Evolutionary conservation across 1,140 invertebrate species (phyloP).

Genomic region (Cotesia typhae): DNA sequence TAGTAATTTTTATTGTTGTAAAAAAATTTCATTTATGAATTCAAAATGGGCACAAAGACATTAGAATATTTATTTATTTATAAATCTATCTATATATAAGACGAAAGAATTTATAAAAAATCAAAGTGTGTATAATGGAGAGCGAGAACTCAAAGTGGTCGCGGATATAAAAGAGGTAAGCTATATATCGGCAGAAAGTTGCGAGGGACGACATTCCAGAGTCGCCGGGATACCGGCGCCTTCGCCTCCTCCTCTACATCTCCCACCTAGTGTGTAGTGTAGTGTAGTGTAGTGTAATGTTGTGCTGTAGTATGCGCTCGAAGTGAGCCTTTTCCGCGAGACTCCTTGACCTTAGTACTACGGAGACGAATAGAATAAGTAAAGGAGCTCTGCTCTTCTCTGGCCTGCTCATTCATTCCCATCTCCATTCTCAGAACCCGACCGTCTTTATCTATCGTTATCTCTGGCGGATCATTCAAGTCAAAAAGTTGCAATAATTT

Average conservation of each 20-base stretch:
- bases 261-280: constrained; percentile 25
- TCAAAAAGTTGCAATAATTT: too few relatives aligned
- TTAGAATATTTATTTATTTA: too few relatives aligned
- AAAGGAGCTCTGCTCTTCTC: background rate
- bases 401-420: too few relatives aligned
- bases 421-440: too few relatives aligned
- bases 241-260: constrained; percentile 37
- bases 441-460: constrained; percentile 2
- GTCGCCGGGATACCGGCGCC: constrained; percentile 40
- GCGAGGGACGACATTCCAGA: constrained; percentile 48
- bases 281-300: background rate
- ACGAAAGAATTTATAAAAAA: background rate
- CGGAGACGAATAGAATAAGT: constrained; percentile 24
- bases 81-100: too few relatives aligned
- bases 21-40: too few relatives aligned
- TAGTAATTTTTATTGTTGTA: too few relatives aligned
- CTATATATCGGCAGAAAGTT: constrained; percentile 44
- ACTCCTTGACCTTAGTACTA: constrained; percentile 39
- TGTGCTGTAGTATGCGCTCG: background rate
- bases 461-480: background rate
- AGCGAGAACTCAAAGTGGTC: constrained; percentile 29
- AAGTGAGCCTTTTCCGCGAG: constrained; percentile 15
- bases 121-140: constrained; percentile 12
- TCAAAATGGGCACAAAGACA: too few relatives aligned
- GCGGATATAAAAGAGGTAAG: constrained; percentile 4